Percentiles rank a stretch among this genome's conserved stretches.
Conservation (phyloP, 1,140 invertebrate genomes). For the Drosophila nannoptera region DNA sequence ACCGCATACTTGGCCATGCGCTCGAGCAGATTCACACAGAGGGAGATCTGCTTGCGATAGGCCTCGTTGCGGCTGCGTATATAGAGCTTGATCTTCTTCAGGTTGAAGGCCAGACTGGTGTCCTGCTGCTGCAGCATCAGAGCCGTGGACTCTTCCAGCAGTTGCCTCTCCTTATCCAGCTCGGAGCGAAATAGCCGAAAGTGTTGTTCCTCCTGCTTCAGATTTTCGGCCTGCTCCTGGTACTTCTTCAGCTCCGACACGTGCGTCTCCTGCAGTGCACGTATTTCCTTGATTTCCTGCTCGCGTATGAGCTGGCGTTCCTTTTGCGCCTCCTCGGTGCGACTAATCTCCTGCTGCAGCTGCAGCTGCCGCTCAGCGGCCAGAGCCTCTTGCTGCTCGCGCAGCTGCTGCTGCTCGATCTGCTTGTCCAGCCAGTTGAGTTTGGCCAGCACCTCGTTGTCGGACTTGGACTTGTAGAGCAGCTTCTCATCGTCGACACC, state of each 20-base stretch:
- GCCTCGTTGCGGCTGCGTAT: constrained; percentile 69
- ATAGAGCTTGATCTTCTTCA: constrained; percentile 71
- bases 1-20: constrained; percentile 55
- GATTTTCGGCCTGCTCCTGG: constrained; percentile 58
- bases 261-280: constrained; percentile 64
- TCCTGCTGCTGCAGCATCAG: constrained; percentile 44
- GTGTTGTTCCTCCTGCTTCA: constrained; percentile 63
- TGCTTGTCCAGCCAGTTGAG: constrained; percentile 80
- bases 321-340: constrained; percentile 62
- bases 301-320: constrained; percentile 68
- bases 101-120: constrained; percentile 50
- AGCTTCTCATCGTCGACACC: constrained; percentile 74
- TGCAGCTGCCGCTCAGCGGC: constrained; percentile 68
- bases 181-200: constrained; percentile 55
- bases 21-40: constrained; percentile 63
- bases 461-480: constrained; percentile 70
- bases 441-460: constrained; percentile 79
- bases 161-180: constrained; percentile 61
- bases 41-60: constrained; percentile 61
- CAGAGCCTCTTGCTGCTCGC: constrained; percentile 78
- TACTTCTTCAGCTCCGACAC: constrained; percentile 63
- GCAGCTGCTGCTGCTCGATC: constrained; percentile 79
- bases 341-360: constrained; percentile 73
- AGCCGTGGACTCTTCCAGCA: constrained; percentile 62
- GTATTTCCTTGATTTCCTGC: constrained; percentile 65